A percentile compares a stretch with the other conserved stretches of the same genome.
Conservation (phyloP, 2,113 vertebrate genomes). For the Andinoacara biseriatus region DNA sequence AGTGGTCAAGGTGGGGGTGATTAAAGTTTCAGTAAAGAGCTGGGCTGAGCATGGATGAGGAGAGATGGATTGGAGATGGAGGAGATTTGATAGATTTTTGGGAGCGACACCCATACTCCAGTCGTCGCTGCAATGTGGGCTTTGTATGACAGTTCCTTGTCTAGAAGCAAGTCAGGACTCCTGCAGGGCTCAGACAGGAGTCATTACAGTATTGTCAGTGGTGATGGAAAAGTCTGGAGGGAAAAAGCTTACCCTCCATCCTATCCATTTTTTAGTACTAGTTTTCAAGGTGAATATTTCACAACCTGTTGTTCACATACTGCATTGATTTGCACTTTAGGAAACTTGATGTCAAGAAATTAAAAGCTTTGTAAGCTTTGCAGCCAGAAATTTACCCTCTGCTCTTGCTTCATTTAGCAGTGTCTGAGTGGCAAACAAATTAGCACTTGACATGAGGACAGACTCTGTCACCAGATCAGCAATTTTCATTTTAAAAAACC, state of each 20-base stretch:
- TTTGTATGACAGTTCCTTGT: constrained; percentile 41
- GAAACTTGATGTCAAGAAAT: background rate
- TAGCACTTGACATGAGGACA: background rate
- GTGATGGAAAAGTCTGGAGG: constrained; percentile 40
- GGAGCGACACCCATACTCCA: background rate
- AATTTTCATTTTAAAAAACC: background rate
- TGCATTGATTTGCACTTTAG: background rate
- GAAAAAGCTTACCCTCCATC: background rate
- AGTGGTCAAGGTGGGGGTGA: background rate
- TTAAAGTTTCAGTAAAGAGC: constrained; percentile 43
- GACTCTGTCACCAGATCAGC: background rate
- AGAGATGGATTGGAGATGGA: background rate
- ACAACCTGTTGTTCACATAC: background rate
- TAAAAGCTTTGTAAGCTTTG: constrained; percentile 11
- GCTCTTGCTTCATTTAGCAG: background rate
- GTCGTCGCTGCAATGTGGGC: constrained; percentile 1
- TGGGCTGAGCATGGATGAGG: background rate
- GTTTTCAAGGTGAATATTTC: constrained; percentile 31
- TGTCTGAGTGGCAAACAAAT: background rate
- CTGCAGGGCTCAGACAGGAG: constrained; percentile 33
- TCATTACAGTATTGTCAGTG: constrained; percentile 37
- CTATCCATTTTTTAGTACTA: constrained; percentile 31
- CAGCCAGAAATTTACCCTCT: background rate
- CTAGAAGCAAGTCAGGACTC: constrained; percentile 28
- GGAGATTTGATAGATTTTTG: constrained; percentile 31